Conservation (phyloP, 2,888 invertebrate species). For the Aquatica leii region DNA sequence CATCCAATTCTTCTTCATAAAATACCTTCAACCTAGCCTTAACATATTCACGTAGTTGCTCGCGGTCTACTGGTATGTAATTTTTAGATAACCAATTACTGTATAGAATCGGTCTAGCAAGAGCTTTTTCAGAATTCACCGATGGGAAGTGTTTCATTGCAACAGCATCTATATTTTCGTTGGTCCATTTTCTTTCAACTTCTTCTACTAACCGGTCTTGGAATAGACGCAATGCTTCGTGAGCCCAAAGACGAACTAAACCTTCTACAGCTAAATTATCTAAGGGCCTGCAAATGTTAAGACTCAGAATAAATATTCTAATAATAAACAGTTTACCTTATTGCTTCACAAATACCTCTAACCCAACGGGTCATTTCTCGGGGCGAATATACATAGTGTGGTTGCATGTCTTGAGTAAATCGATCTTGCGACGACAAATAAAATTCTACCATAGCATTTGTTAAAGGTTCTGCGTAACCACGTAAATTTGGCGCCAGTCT, state of each 20-base stretch:
- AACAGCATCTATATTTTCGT: constrained; percentile 94
- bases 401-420: constrained; percentile 99
- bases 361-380: constrained; percentile 99
- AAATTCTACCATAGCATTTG: constrained; percentile 99
- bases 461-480: constrained; percentile 94
- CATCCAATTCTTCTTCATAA: constrained; percentile 99
- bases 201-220: constrained; percentile 96
- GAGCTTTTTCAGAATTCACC: constrained; percentile 73
- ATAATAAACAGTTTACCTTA: constrained; percentile 63
- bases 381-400: constrained; percentile 99
- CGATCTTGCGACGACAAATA: constrained; percentile 96
- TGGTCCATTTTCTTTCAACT: constrained; percentile 95
- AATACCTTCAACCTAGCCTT: constrained; percentile 97
- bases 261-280: constrained; percentile 93
- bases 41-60: constrained; percentile 95
- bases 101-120: constrained; percentile 95
- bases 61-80: constrained; percentile 95
- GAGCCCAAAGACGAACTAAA: constrained; percentile 97
- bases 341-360: constrained; percentile 98
- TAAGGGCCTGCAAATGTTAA: constrained; percentile 71
- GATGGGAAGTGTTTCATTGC: constrained; percentile 93
- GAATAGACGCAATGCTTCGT: constrained; percentile 97
- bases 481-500: constrained; percentile 90
- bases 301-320: constrained; percentile 11
- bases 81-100: constrained; percentile 99